phyloP scores from a whole-genome alignment of 2,888 invertebrate species.

The Himalopsyche anomala region DNA sequence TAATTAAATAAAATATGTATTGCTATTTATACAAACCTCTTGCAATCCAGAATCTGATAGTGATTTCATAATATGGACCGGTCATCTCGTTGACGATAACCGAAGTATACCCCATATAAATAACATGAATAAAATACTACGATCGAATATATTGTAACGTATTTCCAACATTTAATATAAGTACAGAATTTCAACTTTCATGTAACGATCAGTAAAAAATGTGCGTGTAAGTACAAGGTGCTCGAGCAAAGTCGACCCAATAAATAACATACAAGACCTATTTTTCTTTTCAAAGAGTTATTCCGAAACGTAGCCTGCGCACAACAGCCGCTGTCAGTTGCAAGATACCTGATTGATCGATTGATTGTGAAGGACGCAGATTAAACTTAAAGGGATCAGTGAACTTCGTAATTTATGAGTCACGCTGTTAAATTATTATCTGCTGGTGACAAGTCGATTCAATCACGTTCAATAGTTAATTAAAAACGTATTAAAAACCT shows the following conservation, averaged over 20 bases:
- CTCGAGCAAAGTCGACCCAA: background rate
- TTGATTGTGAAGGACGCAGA: slow-evolving; percentile 23
- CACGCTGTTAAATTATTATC: slow-evolving; percentile 21
- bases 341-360: slow-evolving; percentile 15
- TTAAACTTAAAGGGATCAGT: slow-evolving; percentile 20
- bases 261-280: slow-evolving; percentile 15
- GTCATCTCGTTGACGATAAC: no score
- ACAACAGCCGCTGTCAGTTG: background rate
- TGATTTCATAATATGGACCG: no score
- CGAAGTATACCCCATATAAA: no score
- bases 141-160: no score
- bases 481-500: no score
- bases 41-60: no score
- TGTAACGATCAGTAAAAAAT: background rate
- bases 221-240: background rate
- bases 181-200: no score
- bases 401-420: slow-evolving; percentile 14
- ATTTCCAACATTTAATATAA: no score
- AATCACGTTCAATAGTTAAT: no score
- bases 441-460: background rate
- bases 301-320: slow-evolving; percentile 5
- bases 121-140: no score
- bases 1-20: no score
- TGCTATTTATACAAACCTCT: no score
- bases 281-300: slow-evolving; percentile 28